Conservation (phyloP, 2,888 invertebrate genomes). For the Tetrapedia diversipes region DNA sequence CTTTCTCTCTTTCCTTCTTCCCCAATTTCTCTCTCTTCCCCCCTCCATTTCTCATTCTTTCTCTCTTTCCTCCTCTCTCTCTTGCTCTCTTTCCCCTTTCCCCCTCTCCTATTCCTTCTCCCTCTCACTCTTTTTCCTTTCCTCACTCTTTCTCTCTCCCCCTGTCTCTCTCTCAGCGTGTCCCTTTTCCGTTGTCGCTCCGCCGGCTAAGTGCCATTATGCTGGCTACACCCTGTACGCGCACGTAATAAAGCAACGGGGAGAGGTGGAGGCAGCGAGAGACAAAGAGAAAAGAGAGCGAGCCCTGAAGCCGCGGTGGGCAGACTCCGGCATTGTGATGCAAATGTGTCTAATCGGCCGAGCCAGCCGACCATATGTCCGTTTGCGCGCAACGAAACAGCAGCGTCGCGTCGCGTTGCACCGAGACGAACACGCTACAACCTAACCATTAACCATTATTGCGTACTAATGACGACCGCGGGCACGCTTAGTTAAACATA, state of each 20-base stretch:
- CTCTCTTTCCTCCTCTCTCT: constrained; percentile 40
- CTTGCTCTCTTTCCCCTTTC: no score
- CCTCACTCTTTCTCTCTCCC: constrained; percentile 33
- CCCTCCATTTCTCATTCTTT: constrained; percentile 15
- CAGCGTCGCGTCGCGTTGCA: constrained; percentile 59
- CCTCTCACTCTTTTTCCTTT: constrained; percentile 7
- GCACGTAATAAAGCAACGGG: constrained; percentile 75
- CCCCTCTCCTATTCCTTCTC: neutral
- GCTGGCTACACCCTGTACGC: constrained; percentile 75
- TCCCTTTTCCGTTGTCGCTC: constrained; percentile 49
- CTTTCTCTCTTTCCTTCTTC: constrained; percentile 9
- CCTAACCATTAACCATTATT: constrained; percentile 77
- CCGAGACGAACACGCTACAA: constrained; percentile 71
- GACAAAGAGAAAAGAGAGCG: constrained; percentile 52
- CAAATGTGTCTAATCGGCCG: constrained; percentile 82
- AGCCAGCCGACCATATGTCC: constrained; percentile 82
- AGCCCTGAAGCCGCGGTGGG: constrained; percentile 70
- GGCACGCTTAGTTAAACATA: constrained; percentile 76
- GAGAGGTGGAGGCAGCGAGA: constrained; percentile 45
- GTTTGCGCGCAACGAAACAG: constrained; percentile 72
- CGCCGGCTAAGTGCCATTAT: constrained; percentile 78
- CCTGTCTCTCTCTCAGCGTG: constrained; percentile 17
- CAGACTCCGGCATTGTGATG: constrained; percentile 80
- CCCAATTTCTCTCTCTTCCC: no score
- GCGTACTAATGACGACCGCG: constrained; percentile 76